Conservation (phyloP, 92 coral and sea anemone genomes). For the Heliopora coerulea region DNA sequence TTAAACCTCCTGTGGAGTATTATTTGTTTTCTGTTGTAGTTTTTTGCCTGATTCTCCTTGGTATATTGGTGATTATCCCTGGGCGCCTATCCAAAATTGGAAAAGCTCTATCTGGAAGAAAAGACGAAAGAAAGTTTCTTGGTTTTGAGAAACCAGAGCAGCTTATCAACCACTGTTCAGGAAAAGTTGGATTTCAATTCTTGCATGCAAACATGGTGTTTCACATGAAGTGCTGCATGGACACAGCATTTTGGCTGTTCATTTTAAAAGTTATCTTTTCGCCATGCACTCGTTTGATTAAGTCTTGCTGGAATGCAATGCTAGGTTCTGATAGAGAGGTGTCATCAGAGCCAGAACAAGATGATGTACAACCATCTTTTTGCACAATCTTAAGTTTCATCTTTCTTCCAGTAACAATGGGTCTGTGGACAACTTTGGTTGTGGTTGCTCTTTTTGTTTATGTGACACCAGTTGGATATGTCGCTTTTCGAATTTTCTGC, state of each 20-base stretch:
- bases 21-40: slow-evolving; percentile 58
- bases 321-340: slow-evolving; percentile 25
- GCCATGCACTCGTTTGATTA: slow-evolving; percentile 54
- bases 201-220: slow-evolving; percentile 92
- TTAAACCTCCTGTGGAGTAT: slow-evolving; percentile 54
- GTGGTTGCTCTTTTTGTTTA: slow-evolving; percentile 72
- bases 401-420: slow-evolving; percentile 53
- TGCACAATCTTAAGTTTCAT: slow-evolving; percentile 48
- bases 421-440: slow-evolving; percentile 66
- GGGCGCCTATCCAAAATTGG: slow-evolving; percentile 88
- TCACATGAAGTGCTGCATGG: slow-evolving; percentile 75
- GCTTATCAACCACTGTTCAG: slow-evolving; percentile 57
- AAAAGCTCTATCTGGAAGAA: slow-evolving; percentile 80
- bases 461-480: slow-evolving; percentile 82
- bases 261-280: slow-evolving; percentile 57
- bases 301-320: slow-evolving; percentile 43
- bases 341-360: slow-evolving; percentile 27
- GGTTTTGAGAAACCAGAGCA: slow-evolving; percentile 84
- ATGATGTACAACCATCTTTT: slow-evolving; percentile 32
- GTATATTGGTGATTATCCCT: slow-evolving; percentile 90
- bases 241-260: slow-evolving; percentile 81
- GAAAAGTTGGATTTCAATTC: slow-evolving; percentile 89
- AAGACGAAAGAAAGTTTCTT: slow-evolving; percentile 78
- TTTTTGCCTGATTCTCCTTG: slow-evolving; percentile 77
- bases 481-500: slow-evolving; percentile 86